Evolutionary conservation across 1,140 invertebrate genomes (phyloP), one percentile per base, ranked within the genome.

Genomic region (Drosophila kohkoa): DNA sequence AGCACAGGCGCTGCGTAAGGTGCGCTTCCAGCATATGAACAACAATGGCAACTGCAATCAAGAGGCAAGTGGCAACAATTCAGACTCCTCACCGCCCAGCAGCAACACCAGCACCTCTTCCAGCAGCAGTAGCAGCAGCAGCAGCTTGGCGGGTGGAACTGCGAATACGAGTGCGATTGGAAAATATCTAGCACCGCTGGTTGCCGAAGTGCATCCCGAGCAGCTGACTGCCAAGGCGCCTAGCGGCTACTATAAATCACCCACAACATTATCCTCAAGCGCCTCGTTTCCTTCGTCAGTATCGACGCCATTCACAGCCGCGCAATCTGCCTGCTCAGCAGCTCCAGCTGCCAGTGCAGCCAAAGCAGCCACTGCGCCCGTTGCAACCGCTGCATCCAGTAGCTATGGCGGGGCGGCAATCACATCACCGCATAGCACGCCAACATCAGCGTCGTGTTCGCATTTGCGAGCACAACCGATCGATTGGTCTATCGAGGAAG

Each of bases 401-500:
- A 83, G 62, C 30, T 87, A 87, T 68, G 52, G 59, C 8, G 57
- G 63, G 4, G 75, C 81, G 49, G 83, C 76, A 5, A 86, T 79
- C 38, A 83, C 83, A 45, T 79, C 81, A 54, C 77, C 80, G 0
- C 49, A 87, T 10, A 92, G 83, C 49, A 82, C 77, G 35, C 70
- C 73, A 20, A 75, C 83, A 46, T 54, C 89, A 7, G 82, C 82
- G 8, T 58, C 79, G 11, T 74, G 68, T 60, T 79, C 85, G 15
- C 79, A 85, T 10, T 55, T 92, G 57, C 81, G 81, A 8, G 55
- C 88, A 5, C 96, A 97, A 78, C 97, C 97, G 3, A 94, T 94
- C 11, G 96, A 98, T 83, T 99, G 98, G 98, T 95, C 96, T 6
- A 97, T 98, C 60, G 98, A 99, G 92, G 98, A 99, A 91, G 98